phyloP scores from a whole-genome alignment of 2,888 invertebrate species.

The Sarcophaga subvicina region DNA sequence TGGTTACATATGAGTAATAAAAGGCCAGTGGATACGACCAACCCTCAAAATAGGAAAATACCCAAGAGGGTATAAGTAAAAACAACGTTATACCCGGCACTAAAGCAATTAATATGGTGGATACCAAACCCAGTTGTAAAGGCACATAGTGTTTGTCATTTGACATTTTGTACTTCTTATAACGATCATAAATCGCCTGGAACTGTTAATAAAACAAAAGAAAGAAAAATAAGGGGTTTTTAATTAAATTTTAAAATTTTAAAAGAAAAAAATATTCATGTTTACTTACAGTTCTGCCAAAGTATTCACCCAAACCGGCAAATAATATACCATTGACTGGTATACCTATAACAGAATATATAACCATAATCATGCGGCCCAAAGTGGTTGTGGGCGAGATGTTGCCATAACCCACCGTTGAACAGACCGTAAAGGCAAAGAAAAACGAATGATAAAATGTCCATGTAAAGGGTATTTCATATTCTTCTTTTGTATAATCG shows the following conservation, averaged over 20 bases:
- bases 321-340: constrained; percentile 84
- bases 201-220: constrained; percentile 83
- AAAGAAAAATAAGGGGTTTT: constrained; percentile 16
- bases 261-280: background rate
- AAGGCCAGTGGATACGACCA: constrained; percentile 93
- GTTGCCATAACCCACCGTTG: constrained; percentile 96
- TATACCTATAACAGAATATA: constrained; percentile 91
- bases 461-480: constrained; percentile 87
- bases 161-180: constrained; percentile 87
- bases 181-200: constrained; percentile 89
- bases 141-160: constrained; percentile 86
- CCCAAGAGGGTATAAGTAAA: constrained; percentile 91
- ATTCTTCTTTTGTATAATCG: constrained; percentile 85
- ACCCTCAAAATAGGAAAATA: constrained; percentile 92
- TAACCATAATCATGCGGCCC: constrained; percentile 92
- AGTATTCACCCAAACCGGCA: constrained; percentile 92
- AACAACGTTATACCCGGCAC: constrained; percentile 94
- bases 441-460: constrained; percentile 95
- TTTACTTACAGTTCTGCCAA: constrained; percentile 87
- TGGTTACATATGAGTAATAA: constrained; percentile 93
- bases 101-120: constrained; percentile 92
- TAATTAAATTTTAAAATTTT: background rate
- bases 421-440: constrained; percentile 95
- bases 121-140: constrained; percentile 87
- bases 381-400: constrained; percentile 91